A percentile compares a stretch with the other conserved stretches of the same genome.
Conservation (phyloP, 2,113 vertebrate species). For the Tragelaphus strepsiceros region DNA sequence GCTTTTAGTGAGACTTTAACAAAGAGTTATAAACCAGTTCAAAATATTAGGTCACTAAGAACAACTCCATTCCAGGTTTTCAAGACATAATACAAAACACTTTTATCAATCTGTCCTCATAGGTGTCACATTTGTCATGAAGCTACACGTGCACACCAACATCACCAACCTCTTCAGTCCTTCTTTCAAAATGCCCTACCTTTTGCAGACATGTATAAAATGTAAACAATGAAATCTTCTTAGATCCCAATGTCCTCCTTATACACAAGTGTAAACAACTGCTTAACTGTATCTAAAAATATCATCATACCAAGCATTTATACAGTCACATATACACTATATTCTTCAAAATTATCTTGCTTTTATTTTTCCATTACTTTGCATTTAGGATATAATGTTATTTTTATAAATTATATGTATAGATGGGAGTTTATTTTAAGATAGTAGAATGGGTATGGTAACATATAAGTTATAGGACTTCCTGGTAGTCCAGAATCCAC, state of each 20-base stretch:
- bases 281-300: not conserved
- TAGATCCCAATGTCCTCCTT: not conserved
- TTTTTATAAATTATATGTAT: not conserved
- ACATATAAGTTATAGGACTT: not conserved
- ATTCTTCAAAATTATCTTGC: not conserved
- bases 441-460: not conserved
- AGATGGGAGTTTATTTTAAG: not conserved
- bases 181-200: not conserved
- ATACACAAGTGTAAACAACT: not conserved
- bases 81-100: not conserved
- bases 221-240: not conserved
- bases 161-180: not conserved
- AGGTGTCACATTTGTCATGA: not conserved
- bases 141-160: not conserved
- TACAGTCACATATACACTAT: not conserved
- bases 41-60: not conserved
- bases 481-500: not conserved
- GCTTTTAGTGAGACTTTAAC: not conserved
- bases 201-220: not conserved
- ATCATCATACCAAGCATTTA: not conserved
- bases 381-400: not conserved
- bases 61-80: not conserved
- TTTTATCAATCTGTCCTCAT: not conserved
- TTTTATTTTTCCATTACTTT: conserved; percentile 1
- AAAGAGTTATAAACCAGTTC: not conserved